Conservation (phyloP, 2,888 invertebrate genomes). For the Trissoscelio sp. region DNA sequence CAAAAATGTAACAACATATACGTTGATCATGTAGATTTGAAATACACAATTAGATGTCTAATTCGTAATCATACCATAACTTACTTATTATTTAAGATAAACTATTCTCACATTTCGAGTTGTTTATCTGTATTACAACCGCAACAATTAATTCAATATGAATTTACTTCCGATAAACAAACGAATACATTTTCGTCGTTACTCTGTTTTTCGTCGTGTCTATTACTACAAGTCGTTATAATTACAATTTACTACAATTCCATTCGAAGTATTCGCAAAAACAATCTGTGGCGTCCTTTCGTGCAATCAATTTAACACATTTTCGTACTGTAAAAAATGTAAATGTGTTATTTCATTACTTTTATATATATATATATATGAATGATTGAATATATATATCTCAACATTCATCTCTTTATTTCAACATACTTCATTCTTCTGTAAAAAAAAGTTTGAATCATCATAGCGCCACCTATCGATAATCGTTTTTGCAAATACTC, state of each 20-base stretch:
- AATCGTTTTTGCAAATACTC: conserved; percentile 25
- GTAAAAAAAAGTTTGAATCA: neutral
- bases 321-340: conserved; percentile 10
- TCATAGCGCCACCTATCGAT: neutral
- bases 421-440: neutral
- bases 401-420: no score
- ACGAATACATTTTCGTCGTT: conserved; percentile 54
- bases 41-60: conserved; percentile 43
- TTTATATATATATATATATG: neutral
- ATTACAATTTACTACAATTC: conserved; percentile 46
- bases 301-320: neutral
- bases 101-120: conserved; percentile 54
- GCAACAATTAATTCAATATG: conserved; percentile 66
- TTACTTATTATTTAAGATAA: conserved; percentile 56
- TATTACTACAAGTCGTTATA: conserved; percentile 44
- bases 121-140: conserved; percentile 45
- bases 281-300: conserved; percentile 11
- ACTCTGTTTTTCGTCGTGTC: conserved; percentile 43
- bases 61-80: conserved; percentile 41
- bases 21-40: conserved; percentile 23
- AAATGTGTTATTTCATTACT: neutral
- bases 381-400: no score
- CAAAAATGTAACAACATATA: conserved; percentile 52
- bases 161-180: conserved; percentile 62
- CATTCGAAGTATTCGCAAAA: conserved; percentile 26